phyloP scores from a whole-genome alignment of 2,888 invertebrate species.

The Chloroclystis v-ata region DNA sequence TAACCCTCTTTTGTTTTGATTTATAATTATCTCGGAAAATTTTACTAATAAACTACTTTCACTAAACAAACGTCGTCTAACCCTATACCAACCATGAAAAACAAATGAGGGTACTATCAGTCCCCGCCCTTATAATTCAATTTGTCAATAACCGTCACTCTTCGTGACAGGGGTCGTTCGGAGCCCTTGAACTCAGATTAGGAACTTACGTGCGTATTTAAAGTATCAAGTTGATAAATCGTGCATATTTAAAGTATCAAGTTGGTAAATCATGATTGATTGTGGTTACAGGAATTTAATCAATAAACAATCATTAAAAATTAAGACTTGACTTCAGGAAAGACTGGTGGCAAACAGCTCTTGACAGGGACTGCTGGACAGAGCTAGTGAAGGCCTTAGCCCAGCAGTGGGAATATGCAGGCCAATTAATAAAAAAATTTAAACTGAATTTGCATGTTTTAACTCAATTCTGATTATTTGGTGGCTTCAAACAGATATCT shows the following conservation, averaged over 20 bases:
- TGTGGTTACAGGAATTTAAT: slow-evolving; percentile 1
- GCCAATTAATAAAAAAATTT: no score
- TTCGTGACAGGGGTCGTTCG: slow-evolving; percentile 24
- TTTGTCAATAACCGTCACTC: slow-evolving; percentile 31
- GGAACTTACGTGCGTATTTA: slow-evolving; percentile 1
- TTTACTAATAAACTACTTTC: no score
- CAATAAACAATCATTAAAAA: neutral
- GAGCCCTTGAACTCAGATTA: slow-evolving; percentile 6
- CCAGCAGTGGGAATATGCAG: no score
- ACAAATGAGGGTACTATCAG: slow-evolving; percentile 21
- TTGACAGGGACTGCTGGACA: no score
- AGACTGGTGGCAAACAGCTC: no score
- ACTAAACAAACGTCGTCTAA: slow-evolving; percentile 10
- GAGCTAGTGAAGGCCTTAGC: no score
- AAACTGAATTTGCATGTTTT: no score
- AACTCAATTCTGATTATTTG: no score
- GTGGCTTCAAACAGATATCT: no score
- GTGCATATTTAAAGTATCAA: slow-evolving; percentile 5
- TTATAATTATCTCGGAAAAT: no score
- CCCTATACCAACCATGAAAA: slow-evolving; percentile 24
- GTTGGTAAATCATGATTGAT: slow-evolving; percentile 6
- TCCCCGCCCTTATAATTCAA: slow-evolving; percentile 28
- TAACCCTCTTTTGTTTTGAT: no score
- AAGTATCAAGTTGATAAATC: slow-evolving; percentile 5
- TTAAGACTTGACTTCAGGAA: no score